Evolutionary conservation across 2,797 vertebrate species (phyloP).

Genomic region (Mionectes olivaceus): DNA sequence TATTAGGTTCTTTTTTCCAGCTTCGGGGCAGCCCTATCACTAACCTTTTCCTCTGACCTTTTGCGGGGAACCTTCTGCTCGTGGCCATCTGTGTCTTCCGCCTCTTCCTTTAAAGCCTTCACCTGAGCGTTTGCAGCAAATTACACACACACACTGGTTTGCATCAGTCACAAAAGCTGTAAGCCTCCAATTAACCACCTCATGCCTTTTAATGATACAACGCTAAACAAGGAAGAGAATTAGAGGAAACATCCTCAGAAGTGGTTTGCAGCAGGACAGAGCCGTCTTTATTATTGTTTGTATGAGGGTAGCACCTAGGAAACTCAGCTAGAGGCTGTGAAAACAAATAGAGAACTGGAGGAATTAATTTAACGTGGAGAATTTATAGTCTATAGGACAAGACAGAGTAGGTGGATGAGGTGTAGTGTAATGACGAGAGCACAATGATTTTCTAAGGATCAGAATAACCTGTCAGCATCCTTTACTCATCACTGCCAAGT

Average conservation of each 20-base stretch:
- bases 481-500: neutral
- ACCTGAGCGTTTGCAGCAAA: slow-evolving; percentile 33
- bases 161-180: slow-evolving; percentile 60
- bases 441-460: slow-evolving; percentile 48
- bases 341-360: slow-evolving; percentile 55
- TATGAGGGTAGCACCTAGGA: slow-evolving; percentile 51
- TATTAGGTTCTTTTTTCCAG: slow-evolving; percentile 81
- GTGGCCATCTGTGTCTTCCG: neutral
- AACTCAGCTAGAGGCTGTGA: slow-evolving; percentile 64
- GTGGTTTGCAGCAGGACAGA: slow-evolving; percentile 63
- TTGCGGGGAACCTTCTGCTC: slow-evolving; percentile 71
- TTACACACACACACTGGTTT: slow-evolving; percentile 19
- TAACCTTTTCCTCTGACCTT: slow-evolving; percentile 74
- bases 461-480: slow-evolving; percentile 31
- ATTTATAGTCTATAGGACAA: slow-evolving; percentile 35
- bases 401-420: slow-evolving; percentile 21
- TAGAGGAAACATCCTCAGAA: slow-evolving; percentile 57
- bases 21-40: slow-evolving; percentile 42
- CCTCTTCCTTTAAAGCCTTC: neutral
- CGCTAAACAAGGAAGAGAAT: slow-evolving; percentile 53
- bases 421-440: slow-evolving; percentile 11
- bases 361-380: slow-evolving; percentile 14
- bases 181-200: slow-evolving; percentile 67
- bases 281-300: slow-evolving; percentile 26
- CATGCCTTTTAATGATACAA: slow-evolving; percentile 64